Conservation (phyloP, 1,140 invertebrate genomes). For the Glossosoma conforme region DNA sequence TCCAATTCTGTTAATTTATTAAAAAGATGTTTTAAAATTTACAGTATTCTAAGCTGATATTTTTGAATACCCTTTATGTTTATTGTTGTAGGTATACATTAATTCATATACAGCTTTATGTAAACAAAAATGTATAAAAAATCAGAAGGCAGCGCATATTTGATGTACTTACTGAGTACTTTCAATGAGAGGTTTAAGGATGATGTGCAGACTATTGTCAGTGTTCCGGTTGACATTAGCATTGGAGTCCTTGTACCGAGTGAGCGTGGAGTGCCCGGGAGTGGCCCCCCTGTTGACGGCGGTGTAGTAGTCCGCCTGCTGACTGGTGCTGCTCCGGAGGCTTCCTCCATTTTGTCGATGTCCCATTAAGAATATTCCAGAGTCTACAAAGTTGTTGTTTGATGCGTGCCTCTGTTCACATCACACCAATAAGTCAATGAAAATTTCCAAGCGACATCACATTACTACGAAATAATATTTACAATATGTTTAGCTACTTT, state of each 20-base stretch:
- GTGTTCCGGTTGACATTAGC: constrained; percentile 45
- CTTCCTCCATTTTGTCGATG: constrained; percentile 32
- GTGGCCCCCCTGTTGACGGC: constrained; percentile 19
- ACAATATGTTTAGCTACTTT: no score
- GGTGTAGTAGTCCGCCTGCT: constrained; percentile 26
- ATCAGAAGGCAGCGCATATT: not conserved
- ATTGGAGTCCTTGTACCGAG: constrained; percentile 38
- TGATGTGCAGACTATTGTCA: constrained; percentile 52
- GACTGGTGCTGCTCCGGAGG: constrained; percentile 21
- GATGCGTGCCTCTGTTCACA: constrained; percentile 49
- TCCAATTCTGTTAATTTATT: not conserved
- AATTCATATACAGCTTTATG: not conserved
- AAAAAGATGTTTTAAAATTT: not conserved
- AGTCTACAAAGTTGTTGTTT: constrained; percentile 52
- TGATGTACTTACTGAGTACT: constrained; percentile 50
- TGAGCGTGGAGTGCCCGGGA: constrained; percentile 23
- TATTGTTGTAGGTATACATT: not conserved
- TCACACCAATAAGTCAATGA: constrained; percentile 6
- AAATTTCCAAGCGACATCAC: no score
- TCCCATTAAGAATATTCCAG: constrained; percentile 39
- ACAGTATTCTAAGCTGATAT: not conserved
- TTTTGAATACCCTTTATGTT: not conserved
- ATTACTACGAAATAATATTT: no score
- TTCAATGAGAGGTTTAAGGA: constrained; percentile 51
- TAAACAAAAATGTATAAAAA: not conserved